Evolutionary conservation across 2,797 vertebrate species (phyloP).

Genomic region (Trachops cirrhosus): DNA sequence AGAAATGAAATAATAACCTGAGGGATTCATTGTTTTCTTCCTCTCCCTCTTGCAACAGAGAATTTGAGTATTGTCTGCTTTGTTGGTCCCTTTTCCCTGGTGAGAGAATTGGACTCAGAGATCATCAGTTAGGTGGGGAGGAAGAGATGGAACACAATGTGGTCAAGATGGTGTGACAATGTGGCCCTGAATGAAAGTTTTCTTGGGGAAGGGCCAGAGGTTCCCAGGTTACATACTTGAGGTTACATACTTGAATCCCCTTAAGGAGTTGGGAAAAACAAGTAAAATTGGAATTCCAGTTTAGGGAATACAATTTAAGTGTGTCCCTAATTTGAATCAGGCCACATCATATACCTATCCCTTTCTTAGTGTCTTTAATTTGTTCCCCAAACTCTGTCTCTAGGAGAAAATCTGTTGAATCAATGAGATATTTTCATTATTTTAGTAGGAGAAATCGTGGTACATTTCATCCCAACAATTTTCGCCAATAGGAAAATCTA

Average conservation of each 20-base stretch:
- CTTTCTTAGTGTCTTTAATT: neutral
- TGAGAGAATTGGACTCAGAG: neutral
- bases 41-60: neutral
- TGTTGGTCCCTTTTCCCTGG: neutral
- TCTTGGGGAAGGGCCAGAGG: neutral
- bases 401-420: slow-evolving; percentile 25
- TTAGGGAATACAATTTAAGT: neutral
- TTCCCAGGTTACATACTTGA: no score
- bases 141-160: neutral
- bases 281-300: neutral
- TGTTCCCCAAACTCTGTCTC: neutral
- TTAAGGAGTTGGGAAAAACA: neutral
- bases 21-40: neutral
- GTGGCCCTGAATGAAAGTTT: neutral
- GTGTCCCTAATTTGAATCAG: neutral
- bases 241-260: neutral
- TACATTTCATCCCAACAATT: neutral
- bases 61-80: neutral
- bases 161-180: neutral
- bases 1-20: neutral
- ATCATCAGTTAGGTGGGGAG: neutral
- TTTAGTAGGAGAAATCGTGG: neutral
- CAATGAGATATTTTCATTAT: slow-evolving; percentile 31
- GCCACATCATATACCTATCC: neutral
- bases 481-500: slow-evolving; percentile 17